These are phyloP conservation scores for Macaria liturata DNA, from an alignment of 2,888 invertebrate genomes.

Conservation along the genomic window DNA sequence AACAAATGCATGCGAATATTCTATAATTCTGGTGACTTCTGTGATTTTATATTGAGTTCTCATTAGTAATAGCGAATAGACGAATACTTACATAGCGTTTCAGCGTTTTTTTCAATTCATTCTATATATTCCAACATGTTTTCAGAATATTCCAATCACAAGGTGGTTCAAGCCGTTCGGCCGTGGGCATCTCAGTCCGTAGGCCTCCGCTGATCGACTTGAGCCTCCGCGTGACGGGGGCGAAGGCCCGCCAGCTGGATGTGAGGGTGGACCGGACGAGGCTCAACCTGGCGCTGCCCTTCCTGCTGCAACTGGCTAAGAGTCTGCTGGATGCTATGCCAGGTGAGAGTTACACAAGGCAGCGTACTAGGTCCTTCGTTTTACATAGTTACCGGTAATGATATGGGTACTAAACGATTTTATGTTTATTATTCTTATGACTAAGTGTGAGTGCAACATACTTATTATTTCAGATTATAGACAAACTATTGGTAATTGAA, in stretches of 20 bases:
- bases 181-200: conserved; percentile 83
- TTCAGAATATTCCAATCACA: conserved; percentile 87
- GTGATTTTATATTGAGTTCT: too few relatives aligned
- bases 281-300: conserved; percentile 88
- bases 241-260: conserved; percentile 85
- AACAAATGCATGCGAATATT: too few relatives aligned
- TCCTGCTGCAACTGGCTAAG: conserved; percentile 83
- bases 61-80: too few relatives aligned
- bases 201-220: conserved; percentile 89
- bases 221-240: conserved; percentile 85
- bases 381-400: too few relatives aligned
- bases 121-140: background rate
- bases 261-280: conserved; percentile 88
- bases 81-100: too few relatives aligned
- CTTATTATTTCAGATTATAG: too few relatives aligned
- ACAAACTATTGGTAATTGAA: too few relatives aligned
- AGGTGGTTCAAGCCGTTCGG: conserved; percentile 81
- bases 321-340: conserved; percentile 86
- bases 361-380: too few relatives aligned
- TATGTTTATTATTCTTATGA: too few relatives aligned
- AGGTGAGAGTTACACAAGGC: conserved; percentile 41
- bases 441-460: too few relatives aligned
- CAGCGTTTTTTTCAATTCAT: background rate
- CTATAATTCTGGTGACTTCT: too few relatives aligned
- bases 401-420: too few relatives aligned